These are phyloP conservation scores for Sinopyrophorus schimmeli DNA, from an alignment of 2,888 invertebrate species.

Conservation along the genomic window DNA sequence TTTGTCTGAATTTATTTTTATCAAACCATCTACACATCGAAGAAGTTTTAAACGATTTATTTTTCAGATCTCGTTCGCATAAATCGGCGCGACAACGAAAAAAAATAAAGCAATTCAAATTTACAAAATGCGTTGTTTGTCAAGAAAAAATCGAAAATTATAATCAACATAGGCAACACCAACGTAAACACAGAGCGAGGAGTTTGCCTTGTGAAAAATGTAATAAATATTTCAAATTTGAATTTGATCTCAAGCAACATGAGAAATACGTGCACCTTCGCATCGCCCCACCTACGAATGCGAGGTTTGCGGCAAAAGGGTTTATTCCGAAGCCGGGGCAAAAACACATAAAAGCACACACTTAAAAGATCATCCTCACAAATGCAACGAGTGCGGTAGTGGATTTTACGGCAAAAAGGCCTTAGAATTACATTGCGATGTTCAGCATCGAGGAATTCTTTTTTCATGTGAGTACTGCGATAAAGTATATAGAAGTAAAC, in stretches of 20 bases:
- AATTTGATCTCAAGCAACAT: constrained; percentile 4
- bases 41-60: too few relatives aligned
- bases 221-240: constrained; percentile 2
- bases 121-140: too few relatives aligned
- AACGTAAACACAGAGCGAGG: constrained; percentile 5
- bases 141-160: constrained; percentile 58
- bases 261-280: constrained; percentile 1
- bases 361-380: constrained; percentile 36
- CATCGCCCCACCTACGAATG: constrained; percentile 53
- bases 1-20: too few relatives aligned
- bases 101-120: too few relatives aligned
- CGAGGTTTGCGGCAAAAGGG: constrained; percentile 58
- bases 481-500: constrained; percentile 55
- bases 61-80: too few relatives aligned
- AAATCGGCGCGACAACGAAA: too few relatives aligned
- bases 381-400: constrained; percentile 27
- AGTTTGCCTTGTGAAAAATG: constrained; percentile 9
- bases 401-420: constrained; percentile 10
- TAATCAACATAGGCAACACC: constrained; percentile 1
- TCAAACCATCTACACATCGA: too few relatives aligned
- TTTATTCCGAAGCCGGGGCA: constrained; percentile 57
- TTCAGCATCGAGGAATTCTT: constrained; percentile 56
- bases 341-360: constrained; percentile 40
- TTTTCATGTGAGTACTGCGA: constrained; percentile 58
- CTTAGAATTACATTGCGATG: constrained; percentile 50